phyloP scores from a whole-genome alignment of 2,888 invertebrate species.

The Microdon myrmicae region DNA sequence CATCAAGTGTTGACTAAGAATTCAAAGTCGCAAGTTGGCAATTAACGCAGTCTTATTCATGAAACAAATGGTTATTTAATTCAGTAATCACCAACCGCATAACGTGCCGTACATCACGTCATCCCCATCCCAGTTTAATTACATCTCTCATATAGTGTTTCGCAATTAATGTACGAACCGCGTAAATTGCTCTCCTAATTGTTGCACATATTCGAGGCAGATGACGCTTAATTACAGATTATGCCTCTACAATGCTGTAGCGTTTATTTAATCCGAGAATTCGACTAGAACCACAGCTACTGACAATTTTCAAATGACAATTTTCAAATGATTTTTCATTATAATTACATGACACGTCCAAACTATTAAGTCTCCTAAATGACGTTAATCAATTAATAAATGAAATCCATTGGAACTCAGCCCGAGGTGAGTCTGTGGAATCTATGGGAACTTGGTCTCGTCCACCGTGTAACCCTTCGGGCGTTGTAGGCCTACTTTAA shows the following conservation, averaged over 20 bases:
- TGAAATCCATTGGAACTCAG: slow-evolving; percentile 8
- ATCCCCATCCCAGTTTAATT: slow-evolving; percentile 12
- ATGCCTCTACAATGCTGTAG: slow-evolving; percentile 11
- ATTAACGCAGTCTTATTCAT: too few species aligned
- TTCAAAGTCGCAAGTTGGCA: too few species aligned
- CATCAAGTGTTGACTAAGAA: too few species aligned
- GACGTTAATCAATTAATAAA: slow-evolving; percentile 43
- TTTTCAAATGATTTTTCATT: slow-evolving; percentile 44
- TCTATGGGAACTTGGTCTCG: too few species aligned
- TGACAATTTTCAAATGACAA: slow-evolving; percentile 28
- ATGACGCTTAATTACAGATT: slow-evolving; percentile 31
- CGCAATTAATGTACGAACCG: slow-evolving; percentile 30
- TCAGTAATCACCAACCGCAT: slow-evolving; percentile 7
- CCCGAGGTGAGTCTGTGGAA: slow-evolving; percentile 12
- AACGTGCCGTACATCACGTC: neutral
- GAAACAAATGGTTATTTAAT: neutral
- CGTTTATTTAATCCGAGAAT: slow-evolving; percentile 12
- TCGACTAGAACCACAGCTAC: slow-evolving; percentile 26
- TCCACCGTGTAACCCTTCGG: slow-evolving; percentile 4
- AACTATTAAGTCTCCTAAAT: slow-evolving; percentile 41
- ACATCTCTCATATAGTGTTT: slow-evolving; percentile 22
- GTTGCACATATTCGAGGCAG: slow-evolving; percentile 19
- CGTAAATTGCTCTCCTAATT: slow-evolving; percentile 21
- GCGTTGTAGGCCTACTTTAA: slow-evolving; percentile 5
- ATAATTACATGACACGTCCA: slow-evolving; percentile 36